These are phyloP conservation scores for Coptodon bakossiorum DNA, from an alignment of 2,113 vertebrate genomes.

Conservation along the genomic window DNA sequence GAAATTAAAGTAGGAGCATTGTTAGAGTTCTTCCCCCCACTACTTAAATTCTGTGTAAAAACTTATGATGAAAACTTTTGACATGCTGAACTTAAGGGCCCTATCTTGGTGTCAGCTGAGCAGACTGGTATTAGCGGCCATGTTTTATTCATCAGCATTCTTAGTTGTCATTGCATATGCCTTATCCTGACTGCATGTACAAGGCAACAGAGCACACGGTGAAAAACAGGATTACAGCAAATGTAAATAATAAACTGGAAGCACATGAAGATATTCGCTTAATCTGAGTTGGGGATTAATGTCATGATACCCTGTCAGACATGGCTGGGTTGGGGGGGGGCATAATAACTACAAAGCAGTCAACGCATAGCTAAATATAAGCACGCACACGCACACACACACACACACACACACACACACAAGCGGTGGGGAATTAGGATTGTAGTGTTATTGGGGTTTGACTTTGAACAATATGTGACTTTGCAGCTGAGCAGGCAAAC, in stretches of 20 bases:
- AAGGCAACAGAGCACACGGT: slow-evolving; percentile 28
- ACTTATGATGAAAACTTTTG: slow-evolving; percentile 20
- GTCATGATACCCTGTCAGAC: slow-evolving; percentile 54
- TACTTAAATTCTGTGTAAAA: not conserved
- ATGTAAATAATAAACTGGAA: slow-evolving; percentile 61
- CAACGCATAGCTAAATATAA: not conserved
- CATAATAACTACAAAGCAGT: not conserved
- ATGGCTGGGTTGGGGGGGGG: not conserved
- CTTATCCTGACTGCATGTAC: not conserved
- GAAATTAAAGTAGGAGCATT: not conserved
- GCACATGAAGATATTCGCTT: slow-evolving; percentile 51
- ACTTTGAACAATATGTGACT: slow-evolving; percentile 44
- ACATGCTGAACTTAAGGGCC: slow-evolving; percentile 4
- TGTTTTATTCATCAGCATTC: slow-evolving; percentile 63
- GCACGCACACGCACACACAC: not conserved
- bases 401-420: not conserved
- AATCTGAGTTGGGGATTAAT: slow-evolving; percentile 64
- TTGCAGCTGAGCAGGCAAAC: slow-evolving; percentile 11
- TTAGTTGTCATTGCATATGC: slow-evolving; percentile 25
- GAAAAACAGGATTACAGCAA: slow-evolving; percentile 65
- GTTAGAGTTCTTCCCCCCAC: not conserved
- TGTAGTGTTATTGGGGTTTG: slow-evolving; percentile 1
- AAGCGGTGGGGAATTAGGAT: not conserved
- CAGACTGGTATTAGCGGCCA: slow-evolving; percentile 48
- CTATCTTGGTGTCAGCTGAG: slow-evolving; percentile 20